Evolutionary conservation across 2,113 vertebrate species (phyloP).

Genomic region (Bungarus multicinctus): DNA sequence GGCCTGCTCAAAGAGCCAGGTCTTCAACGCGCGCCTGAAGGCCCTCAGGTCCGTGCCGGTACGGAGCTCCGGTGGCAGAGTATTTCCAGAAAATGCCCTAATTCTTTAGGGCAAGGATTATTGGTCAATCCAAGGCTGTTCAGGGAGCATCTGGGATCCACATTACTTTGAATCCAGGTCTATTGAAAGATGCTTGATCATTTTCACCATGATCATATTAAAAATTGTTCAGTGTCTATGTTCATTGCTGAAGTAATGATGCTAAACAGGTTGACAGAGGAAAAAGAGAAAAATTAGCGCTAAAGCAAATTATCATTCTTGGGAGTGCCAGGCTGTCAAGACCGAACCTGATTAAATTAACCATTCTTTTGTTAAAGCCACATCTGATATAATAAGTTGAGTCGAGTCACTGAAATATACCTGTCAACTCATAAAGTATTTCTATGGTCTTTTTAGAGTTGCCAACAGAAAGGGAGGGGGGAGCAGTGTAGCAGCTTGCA

Average conservation of each 20-base stretch:
- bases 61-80: no score
- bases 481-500: no score
- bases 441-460: no score
- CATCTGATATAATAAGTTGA: constrained; percentile 54
- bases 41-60: no score
- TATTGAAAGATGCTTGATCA: background rate
- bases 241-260: background rate
- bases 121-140: background rate
- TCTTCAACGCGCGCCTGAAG: no score
- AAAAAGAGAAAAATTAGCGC: background rate
- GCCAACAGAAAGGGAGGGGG: no score
- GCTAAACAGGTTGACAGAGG: background rate
- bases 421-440: background rate
- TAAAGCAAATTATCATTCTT: constrained; percentile 6
- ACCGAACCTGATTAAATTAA: background rate
- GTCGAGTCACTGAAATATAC: constrained; percentile 55
- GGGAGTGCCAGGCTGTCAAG: background rate
- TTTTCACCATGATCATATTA: background rate
- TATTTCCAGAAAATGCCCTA: no score
- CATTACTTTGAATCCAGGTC: background rate
- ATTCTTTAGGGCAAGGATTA: background rate
- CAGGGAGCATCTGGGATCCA: background rate
- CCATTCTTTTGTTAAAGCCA: constrained; percentile 1
- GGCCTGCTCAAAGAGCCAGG: no score
- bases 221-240: background rate